Evolutionary conservation across 2,113 vertebrate species (phyloP).

Genomic region (Apodemus speciosus): DNA sequence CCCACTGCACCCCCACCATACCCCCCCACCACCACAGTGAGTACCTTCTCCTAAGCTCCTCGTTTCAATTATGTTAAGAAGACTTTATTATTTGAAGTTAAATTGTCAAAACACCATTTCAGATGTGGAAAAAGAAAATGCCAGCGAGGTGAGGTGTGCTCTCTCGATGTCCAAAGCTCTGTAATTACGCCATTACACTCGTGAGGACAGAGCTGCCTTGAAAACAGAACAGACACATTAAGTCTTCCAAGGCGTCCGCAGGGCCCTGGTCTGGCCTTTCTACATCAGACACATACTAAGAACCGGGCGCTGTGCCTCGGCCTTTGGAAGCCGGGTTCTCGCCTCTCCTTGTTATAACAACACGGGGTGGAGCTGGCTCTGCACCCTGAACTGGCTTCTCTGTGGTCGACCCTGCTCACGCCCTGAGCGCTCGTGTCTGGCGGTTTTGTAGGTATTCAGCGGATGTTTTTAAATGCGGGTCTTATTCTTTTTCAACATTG

Average conservation of each 20-base stretch:
- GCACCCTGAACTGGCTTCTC: background rate
- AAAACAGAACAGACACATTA: background rate
- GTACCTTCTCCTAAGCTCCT: background rate
- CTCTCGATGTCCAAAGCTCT: background rate
- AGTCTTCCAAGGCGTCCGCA: background rate
- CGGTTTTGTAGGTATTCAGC: background rate
- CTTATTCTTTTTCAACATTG: background rate
- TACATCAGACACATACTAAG: background rate
- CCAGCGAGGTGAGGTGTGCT: background rate
- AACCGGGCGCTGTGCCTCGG: background rate
- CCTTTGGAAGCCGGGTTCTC: background rate
- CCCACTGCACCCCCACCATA: too few relatives aligned
- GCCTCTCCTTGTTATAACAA: background rate
- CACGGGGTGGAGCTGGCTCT: background rate
- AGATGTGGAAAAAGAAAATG: background rate
- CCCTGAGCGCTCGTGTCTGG: background rate
- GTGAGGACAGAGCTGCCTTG: background rate
- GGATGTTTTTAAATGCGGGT: background rate
- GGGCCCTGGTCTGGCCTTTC: background rate
- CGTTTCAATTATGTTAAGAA: background rate
- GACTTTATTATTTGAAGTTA: constrained; percentile 32
- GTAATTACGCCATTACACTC: background rate
- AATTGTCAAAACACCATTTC: constrained; percentile 34
- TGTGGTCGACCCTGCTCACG: background rate
- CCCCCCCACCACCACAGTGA: background rate